Percentiles rank a stretch among this genome's conserved stretches.
These are phyloP conservation scores for Microcebus jonahi DNA, from an alignment of 2,113 vertebrate genomes.

Conservation along the genomic window DNA sequence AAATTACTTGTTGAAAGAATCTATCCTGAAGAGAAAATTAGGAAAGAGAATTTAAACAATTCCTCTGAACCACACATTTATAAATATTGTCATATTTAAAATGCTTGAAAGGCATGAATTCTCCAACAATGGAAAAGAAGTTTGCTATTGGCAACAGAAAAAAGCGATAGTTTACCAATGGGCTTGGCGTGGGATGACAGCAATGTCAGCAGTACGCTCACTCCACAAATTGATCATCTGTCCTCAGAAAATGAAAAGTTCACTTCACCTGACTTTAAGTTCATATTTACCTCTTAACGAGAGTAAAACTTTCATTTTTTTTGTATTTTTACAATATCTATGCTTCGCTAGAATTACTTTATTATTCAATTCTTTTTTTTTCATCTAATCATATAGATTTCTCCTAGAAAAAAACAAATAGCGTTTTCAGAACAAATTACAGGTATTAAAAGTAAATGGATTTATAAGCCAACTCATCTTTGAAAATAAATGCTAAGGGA, in stretches of 20 bases:
- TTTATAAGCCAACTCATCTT: not conserved
- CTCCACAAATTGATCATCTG: not conserved
- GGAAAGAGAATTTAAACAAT: constrained; percentile 81
- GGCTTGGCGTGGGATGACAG: not conserved
- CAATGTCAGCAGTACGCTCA: not conserved
- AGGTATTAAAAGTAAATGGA: not conserved
- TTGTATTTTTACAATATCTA: not conserved
- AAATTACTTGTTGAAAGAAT: constrained; percentile 84
- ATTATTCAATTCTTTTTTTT: not conserved
- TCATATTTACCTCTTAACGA: not conserved
- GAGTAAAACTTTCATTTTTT: not conserved
- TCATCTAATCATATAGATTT: not conserved
- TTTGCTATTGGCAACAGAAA: constrained; percentile 84
- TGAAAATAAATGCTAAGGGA: constrained; percentile 14
- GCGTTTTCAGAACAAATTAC: not conserved
- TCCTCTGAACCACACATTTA: constrained; percentile 86
- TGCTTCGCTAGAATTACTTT: not conserved
- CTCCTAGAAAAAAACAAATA: not conserved
- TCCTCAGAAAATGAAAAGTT: not conserved
- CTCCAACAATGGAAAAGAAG: constrained; percentile 85
- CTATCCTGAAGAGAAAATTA: constrained; percentile 85
- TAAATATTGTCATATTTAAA: constrained; percentile 89
- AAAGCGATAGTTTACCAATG: constrained; percentile 73
- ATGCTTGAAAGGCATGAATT: constrained; percentile 87
- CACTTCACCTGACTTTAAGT: not conserved